Conservation (phyloP, 2,797 vertebrate genomes). For the Hozukius guyotensis region DNA sequence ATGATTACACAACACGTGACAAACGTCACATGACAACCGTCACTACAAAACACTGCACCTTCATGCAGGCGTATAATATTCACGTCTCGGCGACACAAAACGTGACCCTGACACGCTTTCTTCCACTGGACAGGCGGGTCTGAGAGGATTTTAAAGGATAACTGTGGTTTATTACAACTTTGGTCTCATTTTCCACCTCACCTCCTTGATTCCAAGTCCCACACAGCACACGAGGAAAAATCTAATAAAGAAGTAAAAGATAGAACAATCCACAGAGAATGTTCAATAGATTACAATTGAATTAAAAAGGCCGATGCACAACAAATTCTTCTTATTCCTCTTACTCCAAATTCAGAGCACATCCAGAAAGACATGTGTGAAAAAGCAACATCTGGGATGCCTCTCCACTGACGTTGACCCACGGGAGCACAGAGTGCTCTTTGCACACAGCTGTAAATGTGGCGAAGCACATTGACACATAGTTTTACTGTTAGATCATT, state of each 20-base stretch:
- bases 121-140: no score
- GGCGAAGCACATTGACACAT: neutral
- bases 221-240: neutral
- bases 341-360: neutral
- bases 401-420: neutral
- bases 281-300: neutral
- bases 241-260: neutral
- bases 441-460: neutral
- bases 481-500: neutral
- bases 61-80: no score
- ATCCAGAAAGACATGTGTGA: neutral
- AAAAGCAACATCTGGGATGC: neutral
- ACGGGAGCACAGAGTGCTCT: neutral
- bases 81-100: no score
- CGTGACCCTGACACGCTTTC: no score
- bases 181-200: neutral
- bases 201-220: neutral
- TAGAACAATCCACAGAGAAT: neutral
- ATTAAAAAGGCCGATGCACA: neutral
- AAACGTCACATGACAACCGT: no score
- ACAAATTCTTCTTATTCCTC: neutral
- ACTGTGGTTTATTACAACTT: neutral
- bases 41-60: no score
- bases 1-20: no score
- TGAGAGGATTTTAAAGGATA: neutral